Evolutionary conservation across 2,113 vertebrate species (phyloP).

Genomic region (Crotophaga sulcirostris): DNA sequence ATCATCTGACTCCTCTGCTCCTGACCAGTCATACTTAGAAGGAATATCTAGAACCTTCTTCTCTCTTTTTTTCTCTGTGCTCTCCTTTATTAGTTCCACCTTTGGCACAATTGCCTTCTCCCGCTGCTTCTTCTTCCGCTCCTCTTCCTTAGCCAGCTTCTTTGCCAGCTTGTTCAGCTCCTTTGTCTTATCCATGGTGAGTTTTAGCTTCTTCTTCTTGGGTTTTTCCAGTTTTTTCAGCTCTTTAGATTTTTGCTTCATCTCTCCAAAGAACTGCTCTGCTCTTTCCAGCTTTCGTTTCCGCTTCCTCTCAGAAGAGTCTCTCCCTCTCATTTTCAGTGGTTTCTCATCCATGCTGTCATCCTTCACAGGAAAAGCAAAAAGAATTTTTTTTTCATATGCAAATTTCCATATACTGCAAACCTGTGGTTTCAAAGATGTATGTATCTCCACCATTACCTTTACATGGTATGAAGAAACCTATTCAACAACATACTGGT

Average conservation of each 20-base stretch:
- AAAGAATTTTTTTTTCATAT: not conserved
- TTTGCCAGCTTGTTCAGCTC: conserved; percentile 96
- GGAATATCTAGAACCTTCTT: conserved; percentile 96
- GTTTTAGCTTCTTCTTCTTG: conserved; percentile 97
- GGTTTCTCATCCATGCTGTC: conserved; percentile 90
- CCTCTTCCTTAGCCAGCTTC: conserved; percentile 93
- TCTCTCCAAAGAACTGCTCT: conserved; percentile 84
- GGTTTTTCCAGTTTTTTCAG: conserved; percentile 89
- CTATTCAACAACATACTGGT: not conserved
- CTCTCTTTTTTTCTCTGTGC: conserved; percentile 90
- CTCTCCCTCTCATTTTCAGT: conserved; percentile 90
- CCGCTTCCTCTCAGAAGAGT: conserved; percentile 90
- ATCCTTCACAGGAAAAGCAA: conserved; percentile 76
- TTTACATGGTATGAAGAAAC: not conserved
- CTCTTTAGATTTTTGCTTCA: conserved; percentile 89
- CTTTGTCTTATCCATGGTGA: conserved; percentile 90
- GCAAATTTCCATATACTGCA: not conserved
- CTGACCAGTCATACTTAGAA: conserved; percentile 98
- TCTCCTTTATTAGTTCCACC: conserved; percentile 87
- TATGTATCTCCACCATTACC: not conserved
- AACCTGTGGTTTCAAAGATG: not conserved
- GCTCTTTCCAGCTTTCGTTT: conserved; percentile 91
- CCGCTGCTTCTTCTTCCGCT: conserved; percentile 92
- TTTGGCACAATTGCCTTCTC: conserved; percentile 89
- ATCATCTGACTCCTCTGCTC: conserved; percentile 95